Conservation (phyloP, 2,888 invertebrate genomes). For the Arctia plantaginis region DNA sequence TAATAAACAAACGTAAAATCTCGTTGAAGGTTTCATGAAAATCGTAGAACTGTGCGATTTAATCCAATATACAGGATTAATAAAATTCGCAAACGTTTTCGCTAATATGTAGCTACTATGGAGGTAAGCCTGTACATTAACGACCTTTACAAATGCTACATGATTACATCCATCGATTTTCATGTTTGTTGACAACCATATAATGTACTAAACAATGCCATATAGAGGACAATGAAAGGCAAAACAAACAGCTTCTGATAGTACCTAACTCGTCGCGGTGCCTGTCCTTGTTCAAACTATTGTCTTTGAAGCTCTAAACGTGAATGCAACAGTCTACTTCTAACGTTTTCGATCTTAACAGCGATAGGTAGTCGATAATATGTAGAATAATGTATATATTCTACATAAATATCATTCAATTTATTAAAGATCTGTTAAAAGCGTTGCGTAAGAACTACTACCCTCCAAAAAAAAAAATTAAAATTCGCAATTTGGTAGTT, state of each 20-base stretch:
- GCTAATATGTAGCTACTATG: slow-evolving; percentile 16
- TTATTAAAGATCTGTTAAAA: background rate
- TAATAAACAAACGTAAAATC: slow-evolving; percentile 4
- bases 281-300: slow-evolving; percentile 68
- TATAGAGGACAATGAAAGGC: slow-evolving; percentile 61
- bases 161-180: slow-evolving; percentile 50
- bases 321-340: slow-evolving; percentile 52
- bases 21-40: slow-evolving; percentile 13
- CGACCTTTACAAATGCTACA: slow-evolving; percentile 30
- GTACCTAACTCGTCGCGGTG: slow-evolving; percentile 47
- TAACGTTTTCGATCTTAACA: slow-evolving; percentile 47
- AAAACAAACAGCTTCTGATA: slow-evolving; percentile 60
- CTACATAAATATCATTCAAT: background rate
- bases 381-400: background rate
- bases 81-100: slow-evolving; percentile 10
- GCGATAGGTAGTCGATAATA: slow-evolving; percentile 1
- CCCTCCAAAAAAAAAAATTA: background rate
- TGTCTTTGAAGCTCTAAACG: slow-evolving; percentile 56
- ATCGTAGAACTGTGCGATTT: slow-evolving; percentile 12
- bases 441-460: background rate
- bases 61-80: slow-evolving; percentile 27
- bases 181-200: slow-evolving; percentile 38
- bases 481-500: background rate
- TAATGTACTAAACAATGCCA: slow-evolving; percentile 53
- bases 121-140: slow-evolving; percentile 16